Base-by-base conservation (phyloP, 30 jellyfish, hydroid and myxozoan species). In the Chironex yamaguchii region DNA sequence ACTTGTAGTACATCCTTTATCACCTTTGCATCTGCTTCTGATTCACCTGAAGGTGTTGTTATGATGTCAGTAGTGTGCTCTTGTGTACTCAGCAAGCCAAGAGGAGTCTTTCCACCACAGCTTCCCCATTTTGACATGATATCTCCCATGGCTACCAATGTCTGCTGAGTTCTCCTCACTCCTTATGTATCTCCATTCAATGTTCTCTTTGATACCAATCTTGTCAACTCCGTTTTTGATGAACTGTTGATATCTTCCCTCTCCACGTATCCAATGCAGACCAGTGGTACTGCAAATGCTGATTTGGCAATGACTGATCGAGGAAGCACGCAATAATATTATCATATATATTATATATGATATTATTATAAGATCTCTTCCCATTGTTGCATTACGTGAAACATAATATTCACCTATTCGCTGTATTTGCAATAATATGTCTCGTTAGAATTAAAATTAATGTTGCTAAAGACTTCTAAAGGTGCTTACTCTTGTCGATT, bases 261-360 rank as follows among this genome's bases (percentile, higher is more conserved):
- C 89, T 9, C 91, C 91, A 34, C 49, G 36, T 23, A 90, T 75
- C 96, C 91, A 71, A 54, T 90, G 89, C 25, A 90, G 50, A 11
- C 92, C 89, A 42, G 13, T 42, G 58, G n/a, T n/a, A n/a, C n/a
- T n/a, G n/a, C n/a, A n/a, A n/a, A n/a, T n/a, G n/a, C n/a, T n/a
- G n/a, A n/a, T n/a, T n/a, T n/a, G n/a, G n/a, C n/a, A n/a, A n/a
- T n/a, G n/a, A n/a, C n/a, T n/a, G n/a, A n/a, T n/a, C n/a, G n/a
- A n/a, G n/a, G n/a, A n/a, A n/a, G n/a, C n/a, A n/a, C n/a, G n/a
- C n/a, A n/a, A n/a, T n/a, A n/a, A n/a, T n/a, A n/a, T n/a, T n/a
- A n/a, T n/a, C n/a, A n/a, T n/a, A n/a, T n/a, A n/a, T n/a, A n/a
- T n/a, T n/a, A n/a, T n/a, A n/a, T n/a, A n/a, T n/a, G n/a, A n/a